A percentile compares a stretch with the other conserved stretches of the same genome.
Evolutionary conservation across 2,113 vertebrate genomes (phyloP).

Genomic region (Polypterus senegalus): DNA sequence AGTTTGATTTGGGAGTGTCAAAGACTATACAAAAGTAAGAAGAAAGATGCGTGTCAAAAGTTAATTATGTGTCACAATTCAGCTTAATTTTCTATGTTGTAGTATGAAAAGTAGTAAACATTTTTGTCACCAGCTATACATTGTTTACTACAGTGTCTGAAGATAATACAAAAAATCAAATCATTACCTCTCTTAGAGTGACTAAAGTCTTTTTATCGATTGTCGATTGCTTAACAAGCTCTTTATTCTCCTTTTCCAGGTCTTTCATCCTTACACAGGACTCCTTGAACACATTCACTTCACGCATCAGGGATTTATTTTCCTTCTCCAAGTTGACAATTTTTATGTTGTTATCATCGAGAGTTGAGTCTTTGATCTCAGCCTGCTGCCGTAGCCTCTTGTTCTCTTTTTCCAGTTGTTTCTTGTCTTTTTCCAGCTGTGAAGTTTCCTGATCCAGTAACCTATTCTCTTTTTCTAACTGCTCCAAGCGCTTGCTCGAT

Average conservation of each 20-base stretch:
- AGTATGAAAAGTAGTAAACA: too few relatives aligned
- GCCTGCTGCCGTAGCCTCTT: conserved; percentile 87
- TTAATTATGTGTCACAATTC: too few relatives aligned
- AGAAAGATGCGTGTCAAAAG: too few relatives aligned
- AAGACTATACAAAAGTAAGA: too few relatives aligned
- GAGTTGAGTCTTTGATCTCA: conserved; percentile 82
- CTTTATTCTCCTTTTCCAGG: conserved; percentile 86
- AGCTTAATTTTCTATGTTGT: too few relatives aligned
- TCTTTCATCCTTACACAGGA: conserved; percentile 77
- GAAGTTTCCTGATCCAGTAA: conserved; percentile 81
- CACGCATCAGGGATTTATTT: conserved; percentile 79
- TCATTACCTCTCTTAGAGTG: conserved; percentile 76
- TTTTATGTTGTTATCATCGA: conserved; percentile 79
- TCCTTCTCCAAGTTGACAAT: conserved; percentile 81
- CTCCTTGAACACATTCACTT: conserved; percentile 78
- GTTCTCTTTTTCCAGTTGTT: conserved; percentile 92
- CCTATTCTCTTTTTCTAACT: conserved; percentile 86
- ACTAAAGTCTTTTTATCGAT: conserved; percentile 92
- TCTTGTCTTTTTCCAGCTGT: conserved; percentile 91
- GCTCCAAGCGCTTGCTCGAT: conserved; percentile 87
- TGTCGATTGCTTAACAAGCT: conserved; percentile 76
- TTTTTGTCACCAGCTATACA: too few relatives aligned
- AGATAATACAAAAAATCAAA: not conserved
- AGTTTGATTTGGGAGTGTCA: too few relatives aligned
- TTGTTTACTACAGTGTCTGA: too few relatives aligned